Conservation (phyloP, 1,140 invertebrate species). For the Drosophila repleta region DNA sequence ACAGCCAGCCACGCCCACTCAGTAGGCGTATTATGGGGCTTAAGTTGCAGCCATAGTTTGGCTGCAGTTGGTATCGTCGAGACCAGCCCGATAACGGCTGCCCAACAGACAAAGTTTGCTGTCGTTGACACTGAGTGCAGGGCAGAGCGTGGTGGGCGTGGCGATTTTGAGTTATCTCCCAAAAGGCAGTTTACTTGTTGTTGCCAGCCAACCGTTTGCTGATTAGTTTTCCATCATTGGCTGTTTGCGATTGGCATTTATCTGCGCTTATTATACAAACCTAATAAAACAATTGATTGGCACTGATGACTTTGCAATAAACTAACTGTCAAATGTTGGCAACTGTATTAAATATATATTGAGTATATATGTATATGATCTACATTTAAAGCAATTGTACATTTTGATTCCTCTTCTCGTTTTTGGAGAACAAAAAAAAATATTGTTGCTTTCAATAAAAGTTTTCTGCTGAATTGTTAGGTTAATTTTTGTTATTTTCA, state of each 20-base stretch:
- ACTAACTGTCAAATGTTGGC: conserved; percentile 44
- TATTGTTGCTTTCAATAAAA: conserved; percentile 30
- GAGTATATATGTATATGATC: conserved; percentile 1
- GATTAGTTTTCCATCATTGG: conserved; percentile 72
- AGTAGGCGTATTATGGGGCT: conserved; percentile 34
- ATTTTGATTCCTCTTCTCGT: neutral
- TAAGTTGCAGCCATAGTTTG: conserved; percentile 30
- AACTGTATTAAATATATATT: neutral
- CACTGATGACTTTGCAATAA: conserved; percentile 52
- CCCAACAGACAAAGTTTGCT: conserved; percentile 47
- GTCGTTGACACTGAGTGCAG: conserved; percentile 59
- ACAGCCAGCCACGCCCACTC: conserved; percentile 2
- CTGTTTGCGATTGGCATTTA: conserved; percentile 69
- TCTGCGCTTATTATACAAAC: conserved; percentile 26
- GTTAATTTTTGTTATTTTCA: neutral
- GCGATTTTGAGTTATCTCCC: conserved; percentile 27
- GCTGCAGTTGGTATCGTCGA: conserved; percentile 6
- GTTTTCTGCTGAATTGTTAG: conserved; percentile 17
- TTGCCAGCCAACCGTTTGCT: conserved; percentile 48
- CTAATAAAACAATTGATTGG: conserved; percentile 68
- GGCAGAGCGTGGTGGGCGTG: neutral
- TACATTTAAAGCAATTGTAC: conserved; percentile 4
- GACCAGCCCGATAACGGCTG: neutral
- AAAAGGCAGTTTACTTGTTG: conserved; percentile 63
- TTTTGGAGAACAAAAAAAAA: no score